phyloP scores from a whole-genome alignment of 2,888 invertebrate genomes.

The Stratiomys singularior region DNA sequence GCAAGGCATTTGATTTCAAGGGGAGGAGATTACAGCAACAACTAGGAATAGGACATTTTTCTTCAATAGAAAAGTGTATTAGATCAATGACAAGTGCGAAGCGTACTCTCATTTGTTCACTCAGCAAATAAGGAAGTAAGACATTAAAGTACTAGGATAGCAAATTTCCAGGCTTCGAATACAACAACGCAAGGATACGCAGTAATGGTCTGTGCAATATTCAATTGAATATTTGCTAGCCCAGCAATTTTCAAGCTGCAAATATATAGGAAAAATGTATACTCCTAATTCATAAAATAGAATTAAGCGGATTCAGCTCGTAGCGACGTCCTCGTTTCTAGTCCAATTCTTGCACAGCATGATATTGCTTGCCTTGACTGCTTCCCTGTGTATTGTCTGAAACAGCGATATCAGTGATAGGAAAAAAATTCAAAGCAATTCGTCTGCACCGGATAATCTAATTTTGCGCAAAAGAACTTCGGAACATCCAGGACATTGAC shows the following conservation, averaged over 20 bases:
- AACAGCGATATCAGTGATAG: neutral
- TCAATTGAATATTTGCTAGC: neutral
- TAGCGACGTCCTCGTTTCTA: constrained; percentile 21
- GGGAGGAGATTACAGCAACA: too few relatives aligned
- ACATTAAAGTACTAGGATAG: too few relatives aligned
- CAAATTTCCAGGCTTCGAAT: too few relatives aligned
- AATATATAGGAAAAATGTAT: neutral
- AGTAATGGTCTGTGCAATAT: too few relatives aligned
- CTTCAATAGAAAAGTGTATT: too few relatives aligned
- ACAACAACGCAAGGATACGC: too few relatives aligned
- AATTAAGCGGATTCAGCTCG: constrained; percentile 38
- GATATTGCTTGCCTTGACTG: constrained; percentile 5
- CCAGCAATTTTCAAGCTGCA: constrained; percentile 6
- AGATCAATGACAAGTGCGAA: too few relatives aligned
- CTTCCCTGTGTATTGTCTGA: neutral
- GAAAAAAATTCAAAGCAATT: constrained; percentile 40
- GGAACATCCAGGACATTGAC: neutral
- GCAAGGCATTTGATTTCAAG: too few relatives aligned
- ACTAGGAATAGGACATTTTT: too few relatives aligned
- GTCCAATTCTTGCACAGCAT: constrained; percentile 38
- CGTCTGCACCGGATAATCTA: constrained; percentile 46
- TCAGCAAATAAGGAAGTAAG: too few relatives aligned
- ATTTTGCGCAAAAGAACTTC: constrained; percentile 46
- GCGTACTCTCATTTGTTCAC: too few relatives aligned
- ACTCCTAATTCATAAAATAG: constrained; percentile 40